Conservation (phyloP, 2,113 vertebrate genomes). For the Ceratotherium simum region DNA sequence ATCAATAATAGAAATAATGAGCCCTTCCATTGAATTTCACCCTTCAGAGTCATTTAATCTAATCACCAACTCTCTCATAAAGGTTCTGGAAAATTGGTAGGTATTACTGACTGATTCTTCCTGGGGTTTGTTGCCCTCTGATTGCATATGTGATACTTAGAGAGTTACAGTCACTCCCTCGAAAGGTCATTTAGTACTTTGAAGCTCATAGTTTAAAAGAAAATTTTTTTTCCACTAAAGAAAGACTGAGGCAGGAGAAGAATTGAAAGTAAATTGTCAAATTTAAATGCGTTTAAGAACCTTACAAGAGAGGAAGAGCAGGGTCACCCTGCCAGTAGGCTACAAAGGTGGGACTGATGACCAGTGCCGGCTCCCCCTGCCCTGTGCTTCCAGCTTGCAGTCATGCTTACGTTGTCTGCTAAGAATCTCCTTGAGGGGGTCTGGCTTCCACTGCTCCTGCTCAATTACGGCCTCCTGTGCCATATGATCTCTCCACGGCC, state of each 20-base stretch:
- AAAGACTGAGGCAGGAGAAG: not conserved
- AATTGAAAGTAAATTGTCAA: not conserved
- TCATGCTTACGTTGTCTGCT: not conserved
- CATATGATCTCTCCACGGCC: constrained; percentile 56
- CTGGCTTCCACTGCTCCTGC: constrained; percentile 33
- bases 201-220: not conserved
- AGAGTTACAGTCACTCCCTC: not conserved
- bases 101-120: constrained; percentile 33
- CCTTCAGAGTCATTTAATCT: constrained; percentile 62
- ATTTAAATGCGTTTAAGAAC: not conserved
- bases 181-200: not conserved
- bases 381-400: not conserved
- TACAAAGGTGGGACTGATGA: not conserved
- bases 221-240: not conserved
- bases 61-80: constrained; percentile 24
- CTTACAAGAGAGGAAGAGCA: not conserved
- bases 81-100: constrained; percentile 51
- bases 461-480: constrained; percentile 11
- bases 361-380: not conserved
- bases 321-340: not conserved
- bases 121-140: constrained; percentile 1
- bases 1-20: constrained; percentile 62
- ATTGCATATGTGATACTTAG: not conserved
- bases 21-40: not conserved
- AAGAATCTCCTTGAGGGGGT: constrained; percentile 30